phyloP scores from a whole-genome alignment of 2,888 invertebrate species.

The Hypomecis atomaria region DNA sequence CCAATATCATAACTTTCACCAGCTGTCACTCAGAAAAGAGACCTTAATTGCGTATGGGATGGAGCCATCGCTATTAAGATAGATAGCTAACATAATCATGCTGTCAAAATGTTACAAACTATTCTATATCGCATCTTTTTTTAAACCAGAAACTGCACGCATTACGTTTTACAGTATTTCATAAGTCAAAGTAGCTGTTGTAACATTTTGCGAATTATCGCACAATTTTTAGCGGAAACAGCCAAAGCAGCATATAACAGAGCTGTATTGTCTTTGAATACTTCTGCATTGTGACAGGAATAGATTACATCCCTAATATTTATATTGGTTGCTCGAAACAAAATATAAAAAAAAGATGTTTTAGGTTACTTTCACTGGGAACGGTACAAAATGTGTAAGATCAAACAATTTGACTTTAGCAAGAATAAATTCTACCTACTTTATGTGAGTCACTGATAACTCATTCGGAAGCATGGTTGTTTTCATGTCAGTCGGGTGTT shows the following conservation, averaged over 20 bases:
- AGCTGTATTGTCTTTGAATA: conserved; percentile 25
- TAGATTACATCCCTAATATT: conserved; percentile 22
- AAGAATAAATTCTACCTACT: too few relatives aligned
- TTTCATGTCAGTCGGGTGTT: not conserved
- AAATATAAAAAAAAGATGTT: not conserved
- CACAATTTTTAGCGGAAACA: not conserved
- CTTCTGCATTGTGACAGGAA: conserved; percentile 19
- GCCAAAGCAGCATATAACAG: conserved; percentile 1
- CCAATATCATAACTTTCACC: too few relatives aligned
- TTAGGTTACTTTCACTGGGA: too few relatives aligned
- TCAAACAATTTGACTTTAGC: too few relatives aligned
- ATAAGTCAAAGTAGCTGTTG: not conserved
- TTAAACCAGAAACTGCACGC: not conserved
- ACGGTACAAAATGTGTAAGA: too few relatives aligned
- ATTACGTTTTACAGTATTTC: conserved; percentile 1
- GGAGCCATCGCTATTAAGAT: too few relatives aligned
- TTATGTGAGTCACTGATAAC: too few relatives aligned
- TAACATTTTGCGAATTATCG: conserved; percentile 9
- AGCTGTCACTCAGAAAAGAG: too few relatives aligned
- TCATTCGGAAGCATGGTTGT: too few relatives aligned
- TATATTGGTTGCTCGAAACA: conserved; percentile 35
- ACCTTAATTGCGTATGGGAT: too few relatives aligned
- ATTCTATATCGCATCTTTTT: not conserved
- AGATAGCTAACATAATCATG: too few relatives aligned
- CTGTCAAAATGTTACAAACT: too few relatives aligned